Conservation (phyloP, 2,797 vertebrate genomes). For the Acridotheres tristis region DNA sequence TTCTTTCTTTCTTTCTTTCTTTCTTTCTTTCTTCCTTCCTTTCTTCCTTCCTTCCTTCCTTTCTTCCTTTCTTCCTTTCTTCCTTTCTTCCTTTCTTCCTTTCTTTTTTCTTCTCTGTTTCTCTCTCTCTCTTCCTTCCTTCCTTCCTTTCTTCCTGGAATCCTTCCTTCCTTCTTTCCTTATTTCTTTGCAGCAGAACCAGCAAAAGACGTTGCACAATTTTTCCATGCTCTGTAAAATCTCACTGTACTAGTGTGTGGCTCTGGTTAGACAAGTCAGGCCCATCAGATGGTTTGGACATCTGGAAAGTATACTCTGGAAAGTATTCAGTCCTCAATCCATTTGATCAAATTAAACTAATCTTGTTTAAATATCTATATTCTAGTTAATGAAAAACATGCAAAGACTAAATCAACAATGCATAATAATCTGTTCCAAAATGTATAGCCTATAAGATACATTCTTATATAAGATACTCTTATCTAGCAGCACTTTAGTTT, state of each 20-base stretch:
- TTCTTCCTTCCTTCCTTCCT: too few relatives aligned
- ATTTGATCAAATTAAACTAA: neutral
- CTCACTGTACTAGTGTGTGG: neutral
- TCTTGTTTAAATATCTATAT: neutral
- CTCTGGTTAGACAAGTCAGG: neutral
- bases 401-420: neutral
- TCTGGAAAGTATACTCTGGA: neutral
- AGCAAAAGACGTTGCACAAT: neutral
- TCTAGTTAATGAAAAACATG: neutral
- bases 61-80: too few relatives aligned
- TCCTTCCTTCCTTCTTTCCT: too few relatives aligned
- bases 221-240: neutral
- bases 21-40: too few relatives aligned
- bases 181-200: neutral
- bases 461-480: too few relatives aligned
- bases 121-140: too few relatives aligned
- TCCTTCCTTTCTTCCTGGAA: too few relatives aligned
- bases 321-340: neutral
- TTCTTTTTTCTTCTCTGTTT: too few relatives aligned
- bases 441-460: rapidly evolving
- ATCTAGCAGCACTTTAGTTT: neutral
- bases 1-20: too few relatives aligned
- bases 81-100: too few relatives aligned
- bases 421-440: neutral
- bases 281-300: neutral